A percentile compares a stretch with the other conserved stretches of the same genome.
phyloP scores from a whole-genome alignment of 2,888 invertebrate genomes.

The Agonopterix subpropinquella region DNA sequence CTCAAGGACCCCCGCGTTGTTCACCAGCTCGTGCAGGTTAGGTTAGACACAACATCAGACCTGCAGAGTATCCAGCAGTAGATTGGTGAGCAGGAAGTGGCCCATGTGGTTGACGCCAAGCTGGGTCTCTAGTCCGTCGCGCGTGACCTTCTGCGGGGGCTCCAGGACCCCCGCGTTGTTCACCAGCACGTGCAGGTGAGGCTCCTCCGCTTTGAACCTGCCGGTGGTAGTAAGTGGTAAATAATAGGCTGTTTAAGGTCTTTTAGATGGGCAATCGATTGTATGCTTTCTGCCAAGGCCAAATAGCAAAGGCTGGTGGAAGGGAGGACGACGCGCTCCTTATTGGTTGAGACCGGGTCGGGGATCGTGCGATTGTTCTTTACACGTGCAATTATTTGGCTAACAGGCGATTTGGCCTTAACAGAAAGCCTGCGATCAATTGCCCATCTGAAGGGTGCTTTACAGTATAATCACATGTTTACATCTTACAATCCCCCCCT shows the following conservation, averaged over 20 bases:
- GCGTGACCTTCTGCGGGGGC: slow-evolving; percentile 73
- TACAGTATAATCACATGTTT: too few species aligned
- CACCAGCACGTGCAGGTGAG: slow-evolving; percentile 81
- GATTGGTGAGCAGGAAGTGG: slow-evolving; percentile 86
- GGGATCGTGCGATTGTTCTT: too few species aligned
- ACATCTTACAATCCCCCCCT: too few species aligned
- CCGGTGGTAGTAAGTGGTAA: neutral
- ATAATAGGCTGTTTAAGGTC: neutral
- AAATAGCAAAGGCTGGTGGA: too few species aligned
- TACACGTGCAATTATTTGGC: too few species aligned
- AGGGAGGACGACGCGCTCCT: too few species aligned
- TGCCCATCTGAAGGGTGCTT: too few species aligned
- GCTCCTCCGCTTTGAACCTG: slow-evolving; percentile 76
- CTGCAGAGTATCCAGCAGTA: slow-evolving; percentile 81
- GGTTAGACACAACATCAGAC: slow-evolving; percentile 64
- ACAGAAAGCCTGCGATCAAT: too few species aligned
- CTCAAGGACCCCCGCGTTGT: slow-evolving; percentile 90
- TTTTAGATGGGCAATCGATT: neutral
- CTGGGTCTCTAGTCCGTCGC: slow-evolving; percentile 88
- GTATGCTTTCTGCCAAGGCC: too few species aligned
- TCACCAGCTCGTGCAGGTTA: slow-evolving; percentile 82
- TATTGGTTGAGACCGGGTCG: too few species aligned
- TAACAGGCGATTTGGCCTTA: too few species aligned
- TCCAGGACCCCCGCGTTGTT: slow-evolving; percentile 91
- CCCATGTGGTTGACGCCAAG: slow-evolving; percentile 89